Evolutionary conservation across 2,113 vertebrate genomes (phyloP), one percentile per base, ranked within the genome.

Genomic region (Podocnemis expansa): DNA sequence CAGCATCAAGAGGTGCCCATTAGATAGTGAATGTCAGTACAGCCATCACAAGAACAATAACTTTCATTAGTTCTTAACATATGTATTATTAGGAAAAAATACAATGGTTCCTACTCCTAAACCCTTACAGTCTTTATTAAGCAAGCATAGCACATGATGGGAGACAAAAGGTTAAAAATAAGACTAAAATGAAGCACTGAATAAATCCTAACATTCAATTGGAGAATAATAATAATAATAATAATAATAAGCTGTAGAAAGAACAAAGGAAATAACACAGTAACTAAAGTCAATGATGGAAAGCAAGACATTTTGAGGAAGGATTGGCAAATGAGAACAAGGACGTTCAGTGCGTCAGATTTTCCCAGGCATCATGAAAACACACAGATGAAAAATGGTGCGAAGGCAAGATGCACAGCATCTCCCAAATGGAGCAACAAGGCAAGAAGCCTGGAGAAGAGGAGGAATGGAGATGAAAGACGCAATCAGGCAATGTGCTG

Each of bases 311-410:
- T 80, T 73, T 82, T 83, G 75, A 58, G 19, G 49, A 76, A 47
- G 14, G 52, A n/a, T 83, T 29, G 41, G 80, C 2, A 58, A 83
- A 5, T 56, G 51, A 78, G 56, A 29, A 49, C 19, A 24, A 34
- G 1, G 43, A 52, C 41, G 82, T 87, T 89, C 80, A 83, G 34
- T n/a, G 60, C 52, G 5, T n/a, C 8, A 67, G 55, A 41, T n/a
- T 4, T 41, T 52, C 13, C 56, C 56, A 63, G 31, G 29, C 31
- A 87, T 92, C 52, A 10, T 78, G 41, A 81, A 90, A 34, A 78
- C 73, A 8, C 41, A n/a, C 0, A 0, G 11, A 19, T 1, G 10
- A 29, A 87, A 84, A 88, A 43, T 6, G 47, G 24, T 8, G 73
- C 4, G 25, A 83, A 43, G 31, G 47, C 75, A 93, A 43, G 88